Conservation (phyloP, 2,797 vertebrate genomes). For the Margarornis squamiger region DNA sequence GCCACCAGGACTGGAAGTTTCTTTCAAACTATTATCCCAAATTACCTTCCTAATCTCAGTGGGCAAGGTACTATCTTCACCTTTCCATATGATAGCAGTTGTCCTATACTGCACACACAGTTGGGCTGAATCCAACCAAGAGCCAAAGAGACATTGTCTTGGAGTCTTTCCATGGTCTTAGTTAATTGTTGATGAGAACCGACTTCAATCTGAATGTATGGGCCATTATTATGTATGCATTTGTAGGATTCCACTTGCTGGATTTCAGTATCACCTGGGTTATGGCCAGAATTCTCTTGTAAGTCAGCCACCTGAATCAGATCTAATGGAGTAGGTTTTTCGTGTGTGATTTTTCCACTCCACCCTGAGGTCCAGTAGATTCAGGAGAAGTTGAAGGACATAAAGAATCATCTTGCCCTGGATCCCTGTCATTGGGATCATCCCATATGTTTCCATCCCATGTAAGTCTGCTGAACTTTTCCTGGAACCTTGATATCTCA, state of each 20-base stretch:
- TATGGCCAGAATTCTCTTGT: background rate
- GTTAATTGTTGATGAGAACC: background rate
- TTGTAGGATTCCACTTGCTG: background rate
- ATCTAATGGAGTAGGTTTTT: background rate
- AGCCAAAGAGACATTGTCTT: background rate
- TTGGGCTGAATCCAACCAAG: background rate
- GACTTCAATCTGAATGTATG: background rate
- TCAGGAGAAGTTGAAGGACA: background rate
- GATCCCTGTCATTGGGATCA: rapidly evolving
- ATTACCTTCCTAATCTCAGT: background rate
- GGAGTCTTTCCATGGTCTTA: background rate
- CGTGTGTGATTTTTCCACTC: background rate
- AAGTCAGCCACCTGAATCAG: background rate
- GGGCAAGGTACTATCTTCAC: background rate
- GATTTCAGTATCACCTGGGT: background rate
- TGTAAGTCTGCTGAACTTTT: background rate
- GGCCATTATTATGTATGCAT: background rate
- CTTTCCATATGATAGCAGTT: background rate
- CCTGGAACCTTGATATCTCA: background rate
- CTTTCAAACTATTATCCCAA: background rate
- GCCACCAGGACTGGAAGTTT: background rate
- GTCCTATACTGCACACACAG: background rate
- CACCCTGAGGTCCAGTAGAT: background rate
- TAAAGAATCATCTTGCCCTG: background rate
- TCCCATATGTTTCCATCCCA: background rate